Percentiles rank a stretch among this genome's conserved stretches.
Evolutionary conservation across 2,888 invertebrate genomes (phyloP).

Genomic region (Pterostichus niger): DNA sequence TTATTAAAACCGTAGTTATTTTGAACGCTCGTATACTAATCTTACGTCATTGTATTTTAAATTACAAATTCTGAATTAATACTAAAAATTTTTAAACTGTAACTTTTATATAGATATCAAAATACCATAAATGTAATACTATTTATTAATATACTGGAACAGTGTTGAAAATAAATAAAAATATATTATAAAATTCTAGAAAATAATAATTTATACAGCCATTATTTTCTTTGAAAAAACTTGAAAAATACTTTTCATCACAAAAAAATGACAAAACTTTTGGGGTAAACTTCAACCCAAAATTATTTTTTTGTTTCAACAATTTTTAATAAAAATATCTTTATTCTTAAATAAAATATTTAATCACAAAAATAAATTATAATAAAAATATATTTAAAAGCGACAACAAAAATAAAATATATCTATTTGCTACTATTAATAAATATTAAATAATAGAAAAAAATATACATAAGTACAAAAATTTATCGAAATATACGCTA

Average conservation of each 20-base stretch:
- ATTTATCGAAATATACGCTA: too few species aligned
- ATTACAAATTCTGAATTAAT: not conserved
- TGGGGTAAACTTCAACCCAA: slow-evolving; percentile 7
- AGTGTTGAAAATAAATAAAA: not conserved
- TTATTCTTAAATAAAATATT: slow-evolving; percentile 38
- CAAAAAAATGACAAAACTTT: not conserved
- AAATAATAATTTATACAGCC: too few species aligned
- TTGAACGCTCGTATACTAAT: too few species aligned
- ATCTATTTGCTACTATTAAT: too few species aligned
- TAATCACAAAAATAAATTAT: slow-evolving; percentile 66
- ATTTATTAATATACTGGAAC: not conserved
- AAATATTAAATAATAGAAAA: too few species aligned
- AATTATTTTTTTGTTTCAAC: slow-evolving; percentile 6
- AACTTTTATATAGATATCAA: slow-evolving; percentile 6
- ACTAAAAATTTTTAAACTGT: not conserved
- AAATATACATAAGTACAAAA: too few species aligned
- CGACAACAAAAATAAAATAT: too few species aligned
- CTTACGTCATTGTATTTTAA: too few species aligned
- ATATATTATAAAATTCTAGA: too few species aligned
- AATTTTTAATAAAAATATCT: not conserved
- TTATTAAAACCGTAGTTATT: too few species aligned
- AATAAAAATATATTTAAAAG: slow-evolving; percentile 69
- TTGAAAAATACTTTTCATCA: too few species aligned
- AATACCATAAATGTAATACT: slow-evolving; percentile 8
- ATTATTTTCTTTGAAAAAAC: too few species aligned